Evolutionary conservation across 1,140 invertebrate genomes (phyloP), one percentile per base, ranked within the genome.

Genomic region (Apis laboriosa): DNA sequence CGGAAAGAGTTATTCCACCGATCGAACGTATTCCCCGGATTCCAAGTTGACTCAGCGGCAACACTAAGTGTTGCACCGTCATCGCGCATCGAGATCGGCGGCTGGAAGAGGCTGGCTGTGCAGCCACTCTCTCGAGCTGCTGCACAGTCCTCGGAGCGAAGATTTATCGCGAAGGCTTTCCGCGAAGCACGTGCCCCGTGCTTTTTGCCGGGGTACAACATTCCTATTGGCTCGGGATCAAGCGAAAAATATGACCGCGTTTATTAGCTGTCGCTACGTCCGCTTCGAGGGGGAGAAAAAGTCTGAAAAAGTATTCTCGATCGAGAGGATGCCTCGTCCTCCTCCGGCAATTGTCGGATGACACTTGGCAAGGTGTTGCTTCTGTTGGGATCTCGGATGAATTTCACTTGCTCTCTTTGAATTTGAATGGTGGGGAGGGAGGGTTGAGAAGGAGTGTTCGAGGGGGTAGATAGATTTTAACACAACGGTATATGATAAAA

Each of bases 181-280:
- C 71, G 56, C 86, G 79, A 79, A 87, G 86, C 87, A 85, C 87
- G 87, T 88, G 87, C 86, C 83, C 19, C 43, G 56, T n/a, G 60
- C 75, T 88, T 88, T 87, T 88, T 85, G 71, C 74, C 21, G 17
- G 21, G 21, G n/a, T 60, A 34, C 83, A 74, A 58, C 86, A 88
- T 88, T 88, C 86, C 83, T 79, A 77, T 81, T 66, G 72, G 53
- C 66, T 66, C 58, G n/a, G 43, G 56, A 79, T 55, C 60, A 56
- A n/a, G 51, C 56, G 80, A 70, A 70, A 77, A 77, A 68, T 77
- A 77, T 72, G 63, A 73, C 53, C 75, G 84, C 53, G 63, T 86
- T 43, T 76, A 82, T 86, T 85, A 61, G 60, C 51, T 53, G 78
- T 77, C 74, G 71, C 66, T 63, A 19, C n/a, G 49, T 80, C 83